Base-by-base conservation (phyloP, 2,797 vertebrate species). In the Rhabdophis nuchalis region DNA sequence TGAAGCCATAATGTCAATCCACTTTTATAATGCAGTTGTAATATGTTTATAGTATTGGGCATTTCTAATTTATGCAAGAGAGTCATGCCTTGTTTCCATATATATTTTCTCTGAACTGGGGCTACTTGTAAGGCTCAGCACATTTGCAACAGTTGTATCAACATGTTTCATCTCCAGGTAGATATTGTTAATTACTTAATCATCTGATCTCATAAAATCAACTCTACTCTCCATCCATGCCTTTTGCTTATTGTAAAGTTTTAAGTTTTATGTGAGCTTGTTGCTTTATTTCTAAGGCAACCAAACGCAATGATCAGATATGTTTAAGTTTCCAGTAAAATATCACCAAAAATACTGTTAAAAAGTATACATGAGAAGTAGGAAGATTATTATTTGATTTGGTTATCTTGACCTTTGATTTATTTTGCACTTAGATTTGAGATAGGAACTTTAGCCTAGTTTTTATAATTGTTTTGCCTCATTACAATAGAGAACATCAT, bases 251-350 rank as follows among this genome's bases (percentile, higher is more conserved):
- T 29, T 88, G 90, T 86, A 89, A 88, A 57, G 41, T 12, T 11
- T 32, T 1, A 1, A 85, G 68, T 12, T 18, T 91, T 89, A 29
- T 56, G 0, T 72, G 32, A 0, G 0, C 0, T 58, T 92, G 87
- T 72, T 41, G 7, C 82, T 90, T 88, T 86, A 53, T 94, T 94
- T 91, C 92, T 0, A 58, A 91, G 93, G 87, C 14, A 93, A 46
- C 10, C 0, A 89, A 92, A 86, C 72, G 68, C 50, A 57, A 23
- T 1, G 32, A 18, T 13, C 88, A 58, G 1, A 60, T 0, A 27
- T 52, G 32, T 36, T 92, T 85, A 86, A 7, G 25, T 88, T 60
- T 82, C n/a, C 14, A 0, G 87, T 6, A 77, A 60, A 12, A 5
- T 88, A 91, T 41, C 1, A n/a, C 85, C 52, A 5, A 1, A 82